Base-by-base conservation (phyloP, 2,888 invertebrate genomes). In the Mythimna vitellina region DNA sequence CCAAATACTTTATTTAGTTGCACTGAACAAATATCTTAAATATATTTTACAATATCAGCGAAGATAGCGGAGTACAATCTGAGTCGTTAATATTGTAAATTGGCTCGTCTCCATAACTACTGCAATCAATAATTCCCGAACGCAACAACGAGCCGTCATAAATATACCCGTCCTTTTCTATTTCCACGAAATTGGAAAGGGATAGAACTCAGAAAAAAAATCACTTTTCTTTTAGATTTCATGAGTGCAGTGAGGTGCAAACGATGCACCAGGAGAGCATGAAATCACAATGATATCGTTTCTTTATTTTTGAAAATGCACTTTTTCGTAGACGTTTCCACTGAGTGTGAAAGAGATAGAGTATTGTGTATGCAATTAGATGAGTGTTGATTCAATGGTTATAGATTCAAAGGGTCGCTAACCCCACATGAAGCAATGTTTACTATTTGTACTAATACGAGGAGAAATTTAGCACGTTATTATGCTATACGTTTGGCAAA, bases 91-190 rank as follows among this genome's bases (percentile, higher is more conserved):
- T 25, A 32, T 53, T 63, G 57, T 46, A 64, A 72, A 73, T 81
- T 81, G 81, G 82, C 79, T 56, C 46, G 49, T 65, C 63, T 70
- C 74, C 75, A 78, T 70, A 77, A 67, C 61, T 32, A 71, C 46
- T 57, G 38, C 35, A 72, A 81, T 82, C 75, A 20, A 76, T 76
- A 66, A 64, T 32, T 73, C 58, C 46, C 58, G 10, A 29, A 63
- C 56, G 53, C 32, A 4, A 4, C n/a, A 25, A 42, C 10, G 56
- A 56, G 64, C 56, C 25, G 5, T 54, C 51, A 20, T 22, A 54
- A 32, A 25, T 71, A 60, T 49, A 12, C 17, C 35, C 17, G 60
- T 79, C 69, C 58, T 69, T 49, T 38, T 70, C 63, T 49, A n/a
- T 62, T 35, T 14, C 8, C 7, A 35, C 12, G 9, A 0, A 46